phyloP scores from a whole-genome alignment of 2,888 invertebrate species.

The Antheraea assamensis region DNA sequence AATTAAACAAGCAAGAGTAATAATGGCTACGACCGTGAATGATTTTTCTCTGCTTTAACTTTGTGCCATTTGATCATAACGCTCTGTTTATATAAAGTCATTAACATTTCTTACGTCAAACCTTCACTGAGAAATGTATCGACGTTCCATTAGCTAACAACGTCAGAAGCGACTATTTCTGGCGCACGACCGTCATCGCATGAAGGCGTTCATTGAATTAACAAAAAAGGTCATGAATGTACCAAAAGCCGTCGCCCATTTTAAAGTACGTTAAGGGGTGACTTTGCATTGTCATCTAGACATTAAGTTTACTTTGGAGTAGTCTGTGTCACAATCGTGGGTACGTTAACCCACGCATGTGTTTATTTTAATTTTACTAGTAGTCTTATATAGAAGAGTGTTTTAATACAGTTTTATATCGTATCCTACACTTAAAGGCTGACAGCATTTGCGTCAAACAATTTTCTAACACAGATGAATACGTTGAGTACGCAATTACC shows the following conservation, averaged over 20 bases:
- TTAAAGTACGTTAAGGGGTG: slow-evolving; percentile 42
- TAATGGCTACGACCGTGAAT: background rate
- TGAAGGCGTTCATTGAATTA: slow-evolving; percentile 58
- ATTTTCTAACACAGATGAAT: background rate
- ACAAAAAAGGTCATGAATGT: slow-evolving; percentile 46
- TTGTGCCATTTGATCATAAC: slow-evolving; percentile 34
- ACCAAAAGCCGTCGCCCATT: slow-evolving; percentile 45
- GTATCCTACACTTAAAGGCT: background rate
- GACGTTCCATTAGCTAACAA: slow-evolving; percentile 48
- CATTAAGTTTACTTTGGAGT: slow-evolving; percentile 28
- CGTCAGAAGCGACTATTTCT: slow-evolving; percentile 69
- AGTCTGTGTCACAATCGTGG: slow-evolving; percentile 18
- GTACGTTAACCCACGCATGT: background rate
- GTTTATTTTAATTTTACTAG: background rate
- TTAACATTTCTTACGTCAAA: slow-evolving; percentile 71
- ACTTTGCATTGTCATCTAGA: slow-evolving; percentile 54
- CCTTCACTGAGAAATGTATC: slow-evolving; percentile 53
- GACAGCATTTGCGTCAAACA: slow-evolving; percentile 15
- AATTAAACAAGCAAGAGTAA: background rate
- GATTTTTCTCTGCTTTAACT: slow-evolving; percentile 33
- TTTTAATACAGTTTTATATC: slow-evolving; percentile 4
- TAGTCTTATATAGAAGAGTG: background rate
- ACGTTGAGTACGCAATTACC: slow-evolving; percentile 9
- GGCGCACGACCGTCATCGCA: slow-evolving; percentile 56
- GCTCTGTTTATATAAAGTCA: slow-evolving; percentile 55